Conservation (phyloP, 2,888 invertebrate genomes). For the Ceratothoa steindachneri region DNA sequence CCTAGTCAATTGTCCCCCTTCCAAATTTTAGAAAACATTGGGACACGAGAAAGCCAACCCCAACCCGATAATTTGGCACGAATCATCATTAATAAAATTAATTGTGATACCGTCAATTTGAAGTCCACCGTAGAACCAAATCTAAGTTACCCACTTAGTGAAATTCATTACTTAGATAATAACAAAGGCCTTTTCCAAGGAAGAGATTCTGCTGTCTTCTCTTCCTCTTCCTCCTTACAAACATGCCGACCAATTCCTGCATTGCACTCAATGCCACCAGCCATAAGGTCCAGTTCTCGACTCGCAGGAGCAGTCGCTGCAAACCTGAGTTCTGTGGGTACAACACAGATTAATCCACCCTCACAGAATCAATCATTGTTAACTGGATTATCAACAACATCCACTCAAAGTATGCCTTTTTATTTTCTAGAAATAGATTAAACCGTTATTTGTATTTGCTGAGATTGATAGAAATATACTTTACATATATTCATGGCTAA, state of each 20-base stretch:
- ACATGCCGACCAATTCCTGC: background rate
- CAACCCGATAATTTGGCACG: background rate
- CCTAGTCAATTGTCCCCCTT: background rate
- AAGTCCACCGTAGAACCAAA: background rate
- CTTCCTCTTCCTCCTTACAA: background rate
- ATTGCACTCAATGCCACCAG: background rate
- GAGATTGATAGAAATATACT: too few relatives aligned
- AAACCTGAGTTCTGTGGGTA: conserved; percentile 1
- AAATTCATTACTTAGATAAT: conserved; percentile 5
- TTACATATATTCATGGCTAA: too few relatives aligned
- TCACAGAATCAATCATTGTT: background rate
- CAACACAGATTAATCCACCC: background rate
- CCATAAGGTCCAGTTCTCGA: background rate
- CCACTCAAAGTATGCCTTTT: background rate
- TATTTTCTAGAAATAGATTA: background rate
- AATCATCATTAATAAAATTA: conserved; percentile 2
- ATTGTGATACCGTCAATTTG: background rate
- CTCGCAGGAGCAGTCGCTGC: background rate
- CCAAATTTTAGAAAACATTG: background rate
- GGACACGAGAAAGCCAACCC: background rate
- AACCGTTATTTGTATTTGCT: too few relatives aligned
- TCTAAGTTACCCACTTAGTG: background rate
- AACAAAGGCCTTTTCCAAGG: conserved; percentile 6
- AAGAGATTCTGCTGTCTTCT: conserved; percentile 2
- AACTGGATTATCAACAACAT: background rate